These are phyloP conservation scores for Aporrectodea caliginosa DNA, from an alignment of 1,140 invertebrate genomes.

Conservation along the genomic window DNA sequence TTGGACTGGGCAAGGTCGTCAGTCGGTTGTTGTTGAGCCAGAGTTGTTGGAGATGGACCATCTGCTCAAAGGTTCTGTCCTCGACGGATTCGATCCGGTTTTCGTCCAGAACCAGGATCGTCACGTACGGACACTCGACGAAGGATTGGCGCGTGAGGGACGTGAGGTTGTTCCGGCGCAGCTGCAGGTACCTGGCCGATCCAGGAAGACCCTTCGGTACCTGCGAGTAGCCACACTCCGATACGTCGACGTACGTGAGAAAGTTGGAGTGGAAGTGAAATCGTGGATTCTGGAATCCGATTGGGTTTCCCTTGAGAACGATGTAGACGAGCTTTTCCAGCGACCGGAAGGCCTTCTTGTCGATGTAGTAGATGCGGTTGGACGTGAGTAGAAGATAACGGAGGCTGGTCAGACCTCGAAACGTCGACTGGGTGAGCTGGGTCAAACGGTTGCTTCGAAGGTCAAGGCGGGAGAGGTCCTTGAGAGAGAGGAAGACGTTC, in stretches of 20 bases:
- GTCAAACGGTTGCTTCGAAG: slow-evolving; percentile 67
- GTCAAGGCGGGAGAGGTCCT: slow-evolving; percentile 66
- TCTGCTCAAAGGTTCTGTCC: slow-evolving; percentile 77
- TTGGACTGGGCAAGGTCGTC: slow-evolving; percentile 63
- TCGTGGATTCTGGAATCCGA: slow-evolving; percentile 34
- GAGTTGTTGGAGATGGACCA: slow-evolving; percentile 72
- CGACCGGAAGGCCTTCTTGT: slow-evolving; percentile 68
- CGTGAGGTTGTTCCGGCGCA: slow-evolving; percentile 70
- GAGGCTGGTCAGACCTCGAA: slow-evolving; percentile 63
- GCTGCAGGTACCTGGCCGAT: slow-evolving; percentile 71
- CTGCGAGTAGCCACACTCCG: slow-evolving; percentile 69
- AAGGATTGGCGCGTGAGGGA: slow-evolving; percentile 76
- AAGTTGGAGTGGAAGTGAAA: slow-evolving; percentile 33
- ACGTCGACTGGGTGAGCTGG: slow-evolving; percentile 60
- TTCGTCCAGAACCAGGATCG: slow-evolving; percentile 73
- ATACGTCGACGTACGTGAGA: slow-evolving; percentile 68
- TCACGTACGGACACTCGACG: slow-evolving; percentile 77
- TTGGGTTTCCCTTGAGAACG: slow-evolving; percentile 59
- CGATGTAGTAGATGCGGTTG: slow-evolving; percentile 68
- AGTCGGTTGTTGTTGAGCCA: slow-evolving; percentile 74
- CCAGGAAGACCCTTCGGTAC: slow-evolving; percentile 78
- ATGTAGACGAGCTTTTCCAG: slow-evolving; percentile 72
- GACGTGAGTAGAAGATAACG: slow-evolving; percentile 76
- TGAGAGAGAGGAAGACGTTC: slow-evolving; percentile 48
- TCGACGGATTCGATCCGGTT: slow-evolving; percentile 73